Evolutionary conservation across 2,113 vertebrate species (phyloP).

Genomic region (Cololabis saira): DNA sequence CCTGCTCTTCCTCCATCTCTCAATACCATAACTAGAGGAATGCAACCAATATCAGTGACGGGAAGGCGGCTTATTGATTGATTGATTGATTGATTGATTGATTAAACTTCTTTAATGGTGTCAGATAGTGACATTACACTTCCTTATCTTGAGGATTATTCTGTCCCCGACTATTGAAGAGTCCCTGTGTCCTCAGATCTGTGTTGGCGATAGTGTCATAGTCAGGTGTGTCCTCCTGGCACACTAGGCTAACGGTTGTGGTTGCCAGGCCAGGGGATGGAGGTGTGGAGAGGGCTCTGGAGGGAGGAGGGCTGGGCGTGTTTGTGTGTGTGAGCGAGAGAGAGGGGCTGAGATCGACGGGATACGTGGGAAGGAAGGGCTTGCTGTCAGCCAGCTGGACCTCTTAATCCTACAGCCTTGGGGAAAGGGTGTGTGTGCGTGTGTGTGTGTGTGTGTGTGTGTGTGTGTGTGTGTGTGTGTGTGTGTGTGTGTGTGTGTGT

Average conservation of each 20-base stretch:
- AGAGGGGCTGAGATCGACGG: constrained; percentile 65
- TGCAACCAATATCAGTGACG: background rate
- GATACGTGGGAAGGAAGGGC: constrained; percentile 82
- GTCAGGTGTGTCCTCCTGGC: constrained; percentile 76
- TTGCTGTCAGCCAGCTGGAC: constrained; percentile 86
- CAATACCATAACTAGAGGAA: constrained; percentile 16
- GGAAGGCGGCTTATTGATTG: background rate
- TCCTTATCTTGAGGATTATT: constrained; percentile 11
- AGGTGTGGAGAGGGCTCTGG: constrained; percentile 55
- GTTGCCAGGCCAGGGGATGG: constrained; percentile 60
- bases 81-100: no score
- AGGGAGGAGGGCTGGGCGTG: constrained; percentile 8
- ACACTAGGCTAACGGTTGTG: constrained; percentile 52
- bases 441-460: constrained; percentile 67
- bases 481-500: constrained; percentile 45
- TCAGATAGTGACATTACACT: background rate
- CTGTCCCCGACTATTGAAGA: background rate
- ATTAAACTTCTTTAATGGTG: background rate
- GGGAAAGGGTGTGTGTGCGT: constrained; percentile 77
- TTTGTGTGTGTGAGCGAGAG: constrained; percentile 9
- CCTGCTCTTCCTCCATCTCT: background rate
- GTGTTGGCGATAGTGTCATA: constrained; percentile 62
- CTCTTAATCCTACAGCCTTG: constrained; percentile 85
- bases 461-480: constrained; percentile 62
- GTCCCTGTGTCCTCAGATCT: background rate